phyloP scores from a whole-genome alignment of 1,140 invertebrate species.

The Apolygus lucorum region DNA sequence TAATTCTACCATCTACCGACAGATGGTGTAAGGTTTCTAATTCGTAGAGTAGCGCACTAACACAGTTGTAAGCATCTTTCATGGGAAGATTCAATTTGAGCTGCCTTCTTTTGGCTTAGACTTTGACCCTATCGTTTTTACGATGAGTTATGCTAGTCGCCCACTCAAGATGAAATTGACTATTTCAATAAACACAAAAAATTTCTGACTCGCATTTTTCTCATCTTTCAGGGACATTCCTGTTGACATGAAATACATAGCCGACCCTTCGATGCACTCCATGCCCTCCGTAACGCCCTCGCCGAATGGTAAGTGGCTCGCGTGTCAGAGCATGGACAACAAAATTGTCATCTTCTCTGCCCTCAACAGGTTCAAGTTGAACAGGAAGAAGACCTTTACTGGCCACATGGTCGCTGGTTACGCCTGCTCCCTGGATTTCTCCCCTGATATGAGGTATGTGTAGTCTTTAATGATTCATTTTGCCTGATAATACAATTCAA shows the following conservation, averaged over 20 bases:
- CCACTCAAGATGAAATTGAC: too few species aligned
- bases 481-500: too few species aligned
- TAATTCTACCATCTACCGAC: too few species aligned
- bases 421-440: constrained; percentile 94
- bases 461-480: too few species aligned
- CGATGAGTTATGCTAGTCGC: too few species aligned
- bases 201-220: too few species aligned
- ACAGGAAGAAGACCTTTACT: constrained; percentile 93
- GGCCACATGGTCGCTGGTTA: constrained; percentile 99
- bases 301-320: constrained; percentile 97
- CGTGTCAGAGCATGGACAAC: constrained; percentile 99
- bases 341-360: constrained; percentile 98
- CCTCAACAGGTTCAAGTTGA: constrained; percentile 93
- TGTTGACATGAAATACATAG: constrained; percentile 99
- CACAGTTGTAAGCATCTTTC: too few species aligned
- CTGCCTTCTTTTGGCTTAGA: constrained; percentile 15
- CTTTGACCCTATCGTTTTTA: too few species aligned
- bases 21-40: too few species aligned
- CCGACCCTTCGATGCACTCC: constrained; percentile 99
- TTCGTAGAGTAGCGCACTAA: too few species aligned
- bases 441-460: constrained; percentile 99
- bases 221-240: constrained; percentile 78
- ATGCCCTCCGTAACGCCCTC: constrained; percentile 93
- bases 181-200: too few species aligned
- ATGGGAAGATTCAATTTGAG: too few species aligned